Evolutionary conservation across 64 coral and sea anemone genomes (phyloP).

Genomic region (Hydrozoanthus tunicans): DNA sequence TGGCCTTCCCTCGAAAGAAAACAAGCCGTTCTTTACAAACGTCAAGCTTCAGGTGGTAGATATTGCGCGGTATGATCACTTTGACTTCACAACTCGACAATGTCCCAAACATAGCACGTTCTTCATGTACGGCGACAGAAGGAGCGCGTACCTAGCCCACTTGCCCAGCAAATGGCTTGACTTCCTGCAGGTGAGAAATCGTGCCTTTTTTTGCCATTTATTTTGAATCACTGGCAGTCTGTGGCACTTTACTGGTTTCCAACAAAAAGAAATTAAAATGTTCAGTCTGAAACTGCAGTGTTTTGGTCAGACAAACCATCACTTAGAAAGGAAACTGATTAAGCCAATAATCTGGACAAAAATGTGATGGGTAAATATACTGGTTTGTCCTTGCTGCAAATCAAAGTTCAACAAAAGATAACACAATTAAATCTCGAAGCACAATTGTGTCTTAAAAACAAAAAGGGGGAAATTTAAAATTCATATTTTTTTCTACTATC

Average conservation of each 20-base stretch:
- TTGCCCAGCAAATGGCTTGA: slow-evolving; percentile 8
- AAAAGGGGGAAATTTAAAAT: too few species aligned
- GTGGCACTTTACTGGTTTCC: neutral
- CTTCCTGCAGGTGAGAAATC: slow-evolving; percentile 18
- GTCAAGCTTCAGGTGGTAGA: slow-evolving; percentile 29
- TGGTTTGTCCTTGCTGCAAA: too few species aligned
- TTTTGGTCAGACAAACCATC: too few species aligned
- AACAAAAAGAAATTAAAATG: too few species aligned
- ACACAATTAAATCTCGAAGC: too few species aligned
- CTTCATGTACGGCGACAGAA: slow-evolving; percentile 18
- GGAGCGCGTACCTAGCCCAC: neutral
- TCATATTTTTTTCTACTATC: too few species aligned
- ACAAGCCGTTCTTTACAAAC: slow-evolving; percentile 14
- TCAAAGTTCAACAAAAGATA: too few species aligned
- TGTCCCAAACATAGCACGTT: slow-evolving; percentile 12
- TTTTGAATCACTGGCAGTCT: neutral
- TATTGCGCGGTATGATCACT: slow-evolving; percentile 29
- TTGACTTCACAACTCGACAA: slow-evolving; percentile 15
- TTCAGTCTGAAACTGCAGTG: too few species aligned
- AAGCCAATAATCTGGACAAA: too few species aligned
- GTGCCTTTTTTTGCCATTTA: neutral
- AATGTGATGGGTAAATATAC: too few species aligned
- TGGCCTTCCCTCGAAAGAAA: neutral
- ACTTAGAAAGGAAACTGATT: too few species aligned
- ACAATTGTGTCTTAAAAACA: too few species aligned